phyloP scores from a whole-genome alignment of 2,113 vertebrate species.

The Calyptommatus sinebrachiatus region DNA sequence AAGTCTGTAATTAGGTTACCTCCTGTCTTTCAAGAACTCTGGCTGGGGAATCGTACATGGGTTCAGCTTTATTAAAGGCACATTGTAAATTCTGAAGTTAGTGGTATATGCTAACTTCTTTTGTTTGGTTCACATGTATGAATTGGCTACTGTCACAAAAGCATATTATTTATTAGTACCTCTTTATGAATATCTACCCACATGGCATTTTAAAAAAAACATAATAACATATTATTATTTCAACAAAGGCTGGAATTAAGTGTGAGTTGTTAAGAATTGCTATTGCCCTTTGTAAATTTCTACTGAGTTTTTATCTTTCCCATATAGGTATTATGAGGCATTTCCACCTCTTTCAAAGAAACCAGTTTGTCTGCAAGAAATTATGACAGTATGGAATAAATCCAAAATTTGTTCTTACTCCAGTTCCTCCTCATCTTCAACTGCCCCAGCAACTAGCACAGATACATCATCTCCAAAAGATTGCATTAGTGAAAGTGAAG shows the following conservation, averaged over 20 bases:
- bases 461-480: conserved; percentile 93
- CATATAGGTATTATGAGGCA: conserved; percentile 95
- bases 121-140: background rate
- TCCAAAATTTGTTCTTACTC: conserved; percentile 88
- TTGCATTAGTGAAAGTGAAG: conserved; percentile 90
- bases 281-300: background rate
- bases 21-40: no score
- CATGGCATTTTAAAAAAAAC: background rate
- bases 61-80: background rate
- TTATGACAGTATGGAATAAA: conserved; percentile 98
- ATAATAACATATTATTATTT: no score
- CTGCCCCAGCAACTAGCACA: conserved; percentile 92
- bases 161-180: no score
- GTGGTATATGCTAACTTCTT: background rate
- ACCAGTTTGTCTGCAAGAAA: conserved; percentile 97
- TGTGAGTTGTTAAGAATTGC: background rate
- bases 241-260: background rate
- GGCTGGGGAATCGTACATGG: no score
- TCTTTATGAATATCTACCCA: no score
- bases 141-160: background rate
- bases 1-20: no score
- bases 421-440: conserved; percentile 91
- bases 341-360: conserved; percentile 97
- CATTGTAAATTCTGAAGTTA: background rate
- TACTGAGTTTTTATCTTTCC: background rate